phyloP scores from a whole-genome alignment of 2,888 invertebrate genomes.

The Drosophila nigricruria region DNA sequence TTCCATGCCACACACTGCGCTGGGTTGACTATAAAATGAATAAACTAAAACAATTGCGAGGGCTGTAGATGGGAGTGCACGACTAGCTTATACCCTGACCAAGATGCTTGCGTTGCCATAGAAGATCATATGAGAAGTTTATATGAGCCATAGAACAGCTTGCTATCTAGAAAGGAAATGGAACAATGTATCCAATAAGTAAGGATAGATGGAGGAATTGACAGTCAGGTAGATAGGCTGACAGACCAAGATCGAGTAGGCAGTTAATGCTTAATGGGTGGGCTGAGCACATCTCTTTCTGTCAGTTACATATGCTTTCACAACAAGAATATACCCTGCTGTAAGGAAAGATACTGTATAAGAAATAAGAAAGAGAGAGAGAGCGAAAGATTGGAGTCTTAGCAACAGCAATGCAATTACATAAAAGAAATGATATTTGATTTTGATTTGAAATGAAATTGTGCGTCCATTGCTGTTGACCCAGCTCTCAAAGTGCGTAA shows the following conservation, averaged over 20 bases:
- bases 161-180: neutral
- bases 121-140: neutral
- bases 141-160: neutral
- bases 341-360: neutral
- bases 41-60: constrained; percentile 20
- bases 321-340: neutral
- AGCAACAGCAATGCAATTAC: constrained; percentile 31
- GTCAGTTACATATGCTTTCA: no score
- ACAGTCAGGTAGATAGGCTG: neutral
- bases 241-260: neutral
- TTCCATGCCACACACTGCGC: constrained; percentile 46
- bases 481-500: constrained; percentile 30
- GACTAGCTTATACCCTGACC: neutral
- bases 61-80: neutral
- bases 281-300: neutral
- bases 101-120: no score
- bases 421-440: constrained; percentile 29
- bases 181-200: no score
- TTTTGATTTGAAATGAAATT: constrained; percentile 24
- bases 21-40: constrained; percentile 43
- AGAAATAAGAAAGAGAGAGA: neutral
- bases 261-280: neutral
- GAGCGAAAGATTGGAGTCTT: no score
- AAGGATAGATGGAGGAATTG: neutral
- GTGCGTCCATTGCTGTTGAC: neutral